A percentile compares a stretch with the other conserved stretches of the same genome.
Conservation (phyloP, 2,888 invertebrate species). For the Maniola hyperantus region DNA sequence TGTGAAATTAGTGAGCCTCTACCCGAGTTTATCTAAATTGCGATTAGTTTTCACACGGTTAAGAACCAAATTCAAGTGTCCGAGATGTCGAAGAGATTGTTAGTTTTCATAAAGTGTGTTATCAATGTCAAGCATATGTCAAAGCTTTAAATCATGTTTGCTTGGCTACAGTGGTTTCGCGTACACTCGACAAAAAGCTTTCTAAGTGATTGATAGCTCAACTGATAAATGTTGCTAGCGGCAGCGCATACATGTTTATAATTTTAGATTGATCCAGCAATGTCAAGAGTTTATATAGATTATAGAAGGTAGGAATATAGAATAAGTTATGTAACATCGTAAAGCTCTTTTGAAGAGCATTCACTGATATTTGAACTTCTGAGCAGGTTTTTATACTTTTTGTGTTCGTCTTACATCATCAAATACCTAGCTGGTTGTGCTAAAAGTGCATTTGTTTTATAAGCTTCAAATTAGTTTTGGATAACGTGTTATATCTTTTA, state of each 20-base stretch:
- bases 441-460: constrained; percentile 15
- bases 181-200: constrained; percentile 44
- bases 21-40: constrained; percentile 21
- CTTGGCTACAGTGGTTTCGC: constrained; percentile 46
- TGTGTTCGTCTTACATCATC: constrained; percentile 11
- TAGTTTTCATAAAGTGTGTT: constrained; percentile 8
- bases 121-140: background rate
- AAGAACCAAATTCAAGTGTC: constrained; percentile 18
- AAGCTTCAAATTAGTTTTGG: constrained; percentile 19
- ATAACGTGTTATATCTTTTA: background rate
- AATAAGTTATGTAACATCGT: constrained; percentile 24
- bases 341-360: constrained; percentile 13
- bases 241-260: constrained; percentile 29
- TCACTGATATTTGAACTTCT: constrained; percentile 13
- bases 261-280: constrained; percentile 40
- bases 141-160: constrained; percentile 42
- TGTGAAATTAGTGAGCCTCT: constrained; percentile 42
- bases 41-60: background rate
- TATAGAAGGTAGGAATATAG: constrained; percentile 7
- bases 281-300: constrained; percentile 41
- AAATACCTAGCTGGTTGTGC: background rate
- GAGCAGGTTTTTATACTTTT: constrained; percentile 21
- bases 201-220: constrained; percentile 44
- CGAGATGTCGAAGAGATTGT: background rate
- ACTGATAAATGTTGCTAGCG: constrained; percentile 43